Conservation (phyloP, 2,113 vertebrate species). For the Myiagra hebetior region DNA sequence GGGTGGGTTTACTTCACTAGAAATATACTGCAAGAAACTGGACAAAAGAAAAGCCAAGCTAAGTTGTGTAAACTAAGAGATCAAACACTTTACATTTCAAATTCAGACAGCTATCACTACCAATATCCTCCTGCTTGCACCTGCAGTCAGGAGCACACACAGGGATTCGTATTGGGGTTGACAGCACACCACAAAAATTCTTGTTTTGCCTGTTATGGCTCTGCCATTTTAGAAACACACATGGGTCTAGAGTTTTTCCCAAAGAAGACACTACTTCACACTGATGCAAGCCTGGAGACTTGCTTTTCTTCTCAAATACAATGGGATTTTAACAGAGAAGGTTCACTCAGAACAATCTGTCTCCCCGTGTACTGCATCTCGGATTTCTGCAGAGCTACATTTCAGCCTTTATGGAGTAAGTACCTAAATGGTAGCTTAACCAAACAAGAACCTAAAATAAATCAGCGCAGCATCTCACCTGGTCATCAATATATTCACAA, state of each 20-base stretch:
- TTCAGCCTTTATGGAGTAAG: accelerated
- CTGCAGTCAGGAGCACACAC: accelerated
- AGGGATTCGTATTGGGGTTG: accelerated
- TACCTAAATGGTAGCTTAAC: accelerated
- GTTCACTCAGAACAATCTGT: accelerated
- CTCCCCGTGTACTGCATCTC: accelerated
- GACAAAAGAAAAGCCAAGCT: background rate
- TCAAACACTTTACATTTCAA: background rate
- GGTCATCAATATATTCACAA: slow-evolving; percentile 99
- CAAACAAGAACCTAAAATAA: accelerated
- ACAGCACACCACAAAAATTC: accelerated
- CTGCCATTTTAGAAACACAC: accelerated
- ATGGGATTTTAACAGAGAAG: accelerated
- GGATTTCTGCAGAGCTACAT: accelerated
- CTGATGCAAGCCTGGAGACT: background rate
- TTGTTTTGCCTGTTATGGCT: accelerated
- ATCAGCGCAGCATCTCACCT: slow-evolving; percentile 73
- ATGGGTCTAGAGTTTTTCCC: accelerated
- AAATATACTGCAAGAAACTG: slow-evolving; percentile 98
- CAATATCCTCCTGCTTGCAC: accelerated
- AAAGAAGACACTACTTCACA: background rate
- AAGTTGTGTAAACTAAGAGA: background rate
- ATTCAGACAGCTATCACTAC: background rate
- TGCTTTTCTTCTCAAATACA: background rate
- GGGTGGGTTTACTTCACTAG: slow-evolving; percentile 86